A percentile compares a stretch with the other conserved stretches of the same genome.
These are phyloP conservation scores for Amniataba percoides DNA, from an alignment of 2,797 vertebrate species.

Conservation along the genomic window DNA sequence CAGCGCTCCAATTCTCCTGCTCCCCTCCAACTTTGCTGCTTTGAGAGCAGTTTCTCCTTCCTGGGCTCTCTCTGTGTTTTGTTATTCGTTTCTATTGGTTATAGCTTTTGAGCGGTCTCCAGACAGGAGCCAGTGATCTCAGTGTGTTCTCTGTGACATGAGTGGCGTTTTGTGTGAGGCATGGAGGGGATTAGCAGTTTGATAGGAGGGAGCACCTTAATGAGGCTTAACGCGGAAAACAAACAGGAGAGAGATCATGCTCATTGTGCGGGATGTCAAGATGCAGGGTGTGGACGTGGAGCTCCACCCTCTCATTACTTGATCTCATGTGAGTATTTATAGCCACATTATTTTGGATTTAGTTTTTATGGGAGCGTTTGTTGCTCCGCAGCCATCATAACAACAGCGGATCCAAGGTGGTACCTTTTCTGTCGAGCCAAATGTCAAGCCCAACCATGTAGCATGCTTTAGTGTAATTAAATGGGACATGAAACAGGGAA, in stretches of 20 bases:
- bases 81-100: constrained; percentile 54
- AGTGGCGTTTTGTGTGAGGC: constrained; percentile 42
- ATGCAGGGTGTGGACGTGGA: constrained; percentile 38
- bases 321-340: constrained; percentile 65
- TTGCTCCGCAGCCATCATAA: constrained; percentile 56
- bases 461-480: constrained; percentile 16
- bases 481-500: constrained; percentile 6
- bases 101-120: constrained; percentile 23
- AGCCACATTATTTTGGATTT: constrained; percentile 58
- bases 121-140: constrained; percentile 46
- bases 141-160: constrained; percentile 36
- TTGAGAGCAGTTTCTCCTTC: constrained; percentile 22
- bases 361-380: constrained; percentile 52
- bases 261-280: constrained; percentile 48
- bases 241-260: constrained; percentile 47
- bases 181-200: constrained; percentile 41
- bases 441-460: constrained; percentile 30
- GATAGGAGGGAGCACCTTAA: constrained; percentile 38
- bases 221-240: constrained; percentile 51
- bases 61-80: constrained; percentile 45
- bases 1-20: constrained; percentile 3
- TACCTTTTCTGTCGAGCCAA: constrained; percentile 34
- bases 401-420: constrained; percentile 50
- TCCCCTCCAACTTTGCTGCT: constrained; percentile 29
- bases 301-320: constrained; percentile 39